Base-by-base conservation (phyloP, 2,888 invertebrate genomes). In the Synergus japonicus region DNA sequence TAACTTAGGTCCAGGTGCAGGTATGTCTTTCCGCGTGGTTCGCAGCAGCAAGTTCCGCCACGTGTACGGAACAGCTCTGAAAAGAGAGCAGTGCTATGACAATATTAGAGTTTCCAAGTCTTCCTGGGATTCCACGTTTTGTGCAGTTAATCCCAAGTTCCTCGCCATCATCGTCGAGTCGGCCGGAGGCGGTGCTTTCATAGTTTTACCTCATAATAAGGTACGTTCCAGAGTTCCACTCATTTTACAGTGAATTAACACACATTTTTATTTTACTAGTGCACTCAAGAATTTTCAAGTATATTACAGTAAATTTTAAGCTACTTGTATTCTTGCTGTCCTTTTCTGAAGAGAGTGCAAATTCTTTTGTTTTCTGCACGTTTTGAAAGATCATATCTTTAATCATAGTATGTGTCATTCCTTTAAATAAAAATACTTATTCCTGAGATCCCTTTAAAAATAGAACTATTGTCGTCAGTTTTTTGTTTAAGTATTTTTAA, bases 41-140 rank as follows among this genome's bases (percentile, higher is more conserved):
- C 96, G 98, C 93, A 97, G 96, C 94, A 98, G 98, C 92, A 99
- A 99, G 94, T 99, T 98, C 94, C 97, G 98, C 93, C 99, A 99
- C 94, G 98, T 99, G 91, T 97, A 95, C 92, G 98, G 97, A 87
- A 97, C 97, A 91, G 96, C 97, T 88, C 93, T 97, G 88, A 98
- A 98, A 93, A 95, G 98, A 92, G 98, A 99, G 92, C 97, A 98
- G 93, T 98, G 98, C 93, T 99, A 98, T 94, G 99, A 99, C 93
- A 98, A 98, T 93, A 96, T 99, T 90, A 94, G 98, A 92, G 98
- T 99, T 85, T 98, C 98, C 84, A 98, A 98, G 93, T 98, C 98
- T 92, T 98, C 98, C 78, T 99, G 99, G 97, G 99, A 99, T 93
- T 98, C 98, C 83, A 98, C 98, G 86, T 99, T 99, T 93, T 99